These are phyloP conservation scores for Caenorhabditis macrosperma DNA, from an alignment of 2,888 invertebrate species.

Conservation along the genomic window DNA sequence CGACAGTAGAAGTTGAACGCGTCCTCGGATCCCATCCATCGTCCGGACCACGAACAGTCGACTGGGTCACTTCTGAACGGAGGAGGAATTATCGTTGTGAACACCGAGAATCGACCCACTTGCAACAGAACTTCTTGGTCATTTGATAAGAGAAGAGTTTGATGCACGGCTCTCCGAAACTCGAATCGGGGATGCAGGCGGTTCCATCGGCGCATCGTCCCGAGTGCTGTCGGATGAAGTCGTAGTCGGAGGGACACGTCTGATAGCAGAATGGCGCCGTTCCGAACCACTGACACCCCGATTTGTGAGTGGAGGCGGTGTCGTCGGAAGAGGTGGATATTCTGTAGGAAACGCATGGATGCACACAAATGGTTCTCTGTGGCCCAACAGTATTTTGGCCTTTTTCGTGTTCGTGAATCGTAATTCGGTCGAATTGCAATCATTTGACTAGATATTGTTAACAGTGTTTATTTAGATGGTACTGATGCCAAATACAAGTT, in stretches of 20 bases:
- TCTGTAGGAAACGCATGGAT: no score
- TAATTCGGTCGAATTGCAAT: no score
- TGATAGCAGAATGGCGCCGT: conserved; percentile 64
- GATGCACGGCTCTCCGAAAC: conserved; percentile 67
- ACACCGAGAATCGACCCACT: conserved; percentile 42
- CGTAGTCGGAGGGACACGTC: conserved; percentile 64
- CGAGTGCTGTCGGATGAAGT: conserved; percentile 64
- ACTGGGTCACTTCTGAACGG: conserved; percentile 60
- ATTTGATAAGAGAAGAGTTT: conserved; percentile 64
- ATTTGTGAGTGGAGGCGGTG: conserved; percentile 31
- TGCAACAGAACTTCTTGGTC: conserved; percentile 70
- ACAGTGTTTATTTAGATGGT: no score
- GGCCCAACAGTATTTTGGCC: no score
- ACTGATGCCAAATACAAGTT: no score
- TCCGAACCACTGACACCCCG: conserved; percentile 68
- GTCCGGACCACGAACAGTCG: conserved; percentile 66
- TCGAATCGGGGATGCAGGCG: conserved; percentile 63
- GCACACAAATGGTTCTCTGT: no score
- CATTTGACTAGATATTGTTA: no score
- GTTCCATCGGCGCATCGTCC: conserved; percentile 63
- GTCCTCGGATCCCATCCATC: conserved; percentile 68
- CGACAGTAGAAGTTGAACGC: conserved; percentile 70
- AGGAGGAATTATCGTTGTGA: no score
- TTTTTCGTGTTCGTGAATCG: no score
- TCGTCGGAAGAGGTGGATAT: conserved; percentile 19